Base-by-base conservation (phyloP, 1,140 invertebrate genomes). In the Oreohelix idahoensis region DNA sequence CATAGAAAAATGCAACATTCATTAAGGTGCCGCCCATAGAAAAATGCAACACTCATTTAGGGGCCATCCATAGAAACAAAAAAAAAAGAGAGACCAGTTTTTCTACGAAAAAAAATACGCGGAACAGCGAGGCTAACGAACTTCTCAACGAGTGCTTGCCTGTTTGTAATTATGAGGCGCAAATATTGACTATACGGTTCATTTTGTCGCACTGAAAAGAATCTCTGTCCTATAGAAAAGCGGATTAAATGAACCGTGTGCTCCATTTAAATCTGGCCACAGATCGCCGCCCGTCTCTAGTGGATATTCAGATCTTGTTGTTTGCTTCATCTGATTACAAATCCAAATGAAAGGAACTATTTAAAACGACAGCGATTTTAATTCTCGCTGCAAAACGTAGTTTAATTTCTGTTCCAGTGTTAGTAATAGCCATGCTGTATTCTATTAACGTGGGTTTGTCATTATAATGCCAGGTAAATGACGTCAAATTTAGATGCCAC, bases 241-340 rank as follows among this genome's bases (percentile, higher is more conserved):
- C 29, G 29, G n/a, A 66, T 66, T 66, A 66, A 17, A 66, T 66
- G n/a, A 66, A 32, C 63, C 63, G 2, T n/a, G 8, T n/a, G 63
- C 29, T 66, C 63, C 29, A 66, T 66, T 66, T 66, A 66, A 66
- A 32, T 66, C 63, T 32, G 63, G n/a, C n/a, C 63, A 66, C n/a
- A 4, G 29, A 32, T 32, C 63, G 29, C 4, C 63, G 63, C n/a
- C 63, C 29, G 8, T 4, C 11, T 66, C 29, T 17, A 29, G 29
- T 23, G 53, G 26, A 58, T 5, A 58, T 23, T 58, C 63, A 66
- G n/a, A 66, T 23, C 8, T 23, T 66, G 63, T 13, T 66, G 63
- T 66, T 66, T 29, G 17, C 29, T 32, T 35, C 20, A 35, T 29
- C 29, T 66, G 63, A 66, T 66, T 66, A 66, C 63, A 66, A 66